These are phyloP conservation scores for Hydraecia micacea DNA, from an alignment of 2,888 invertebrate genomes.

Conservation along the genomic window DNA sequence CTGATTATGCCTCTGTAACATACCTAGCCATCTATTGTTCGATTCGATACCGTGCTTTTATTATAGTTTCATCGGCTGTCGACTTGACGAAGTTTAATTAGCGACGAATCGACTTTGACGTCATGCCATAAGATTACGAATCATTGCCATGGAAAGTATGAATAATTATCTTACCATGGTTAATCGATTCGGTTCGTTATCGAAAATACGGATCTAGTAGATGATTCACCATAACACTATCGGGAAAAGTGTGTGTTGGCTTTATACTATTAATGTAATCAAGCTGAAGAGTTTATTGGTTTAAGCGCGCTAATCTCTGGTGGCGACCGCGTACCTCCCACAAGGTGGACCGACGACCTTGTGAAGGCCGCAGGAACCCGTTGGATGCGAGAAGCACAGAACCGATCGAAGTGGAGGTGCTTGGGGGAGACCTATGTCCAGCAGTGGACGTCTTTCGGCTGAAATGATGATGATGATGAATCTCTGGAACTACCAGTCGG, in stretches of 20 bases:
- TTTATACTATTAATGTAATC: background rate
- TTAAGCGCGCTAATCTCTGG: too few species aligned
- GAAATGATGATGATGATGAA: too few species aligned
- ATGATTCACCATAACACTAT: slow-evolving; percentile 7
- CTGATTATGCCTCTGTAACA: background rate
- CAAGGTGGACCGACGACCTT: too few species aligned
- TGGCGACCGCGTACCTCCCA: too few species aligned
- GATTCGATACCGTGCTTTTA: background rate
- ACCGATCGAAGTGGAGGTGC: too few species aligned
- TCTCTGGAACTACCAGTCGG: background rate
- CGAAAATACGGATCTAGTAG: slow-evolving; percentile 6
- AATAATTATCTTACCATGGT: slow-evolving; percentile 22
- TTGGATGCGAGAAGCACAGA: too few species aligned
- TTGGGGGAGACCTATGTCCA: too few species aligned
- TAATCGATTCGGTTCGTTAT: slow-evolving; percentile 39
- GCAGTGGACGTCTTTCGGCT: too few species aligned
- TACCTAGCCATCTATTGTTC: background rate
- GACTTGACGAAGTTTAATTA: slow-evolving; percentile 21
- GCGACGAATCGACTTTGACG: slow-evolving; percentile 26
- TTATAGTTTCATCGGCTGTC: background rate
- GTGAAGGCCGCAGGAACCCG: too few species aligned
- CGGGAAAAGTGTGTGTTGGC: background rate
- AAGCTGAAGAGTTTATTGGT: background rate
- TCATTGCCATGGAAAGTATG: slow-evolving; percentile 36
- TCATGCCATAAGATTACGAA: slow-evolving; percentile 34